Evolutionary conservation across 2,113 vertebrate species (phyloP).

Genomic region (Periophthalmus modestus): DNA sequence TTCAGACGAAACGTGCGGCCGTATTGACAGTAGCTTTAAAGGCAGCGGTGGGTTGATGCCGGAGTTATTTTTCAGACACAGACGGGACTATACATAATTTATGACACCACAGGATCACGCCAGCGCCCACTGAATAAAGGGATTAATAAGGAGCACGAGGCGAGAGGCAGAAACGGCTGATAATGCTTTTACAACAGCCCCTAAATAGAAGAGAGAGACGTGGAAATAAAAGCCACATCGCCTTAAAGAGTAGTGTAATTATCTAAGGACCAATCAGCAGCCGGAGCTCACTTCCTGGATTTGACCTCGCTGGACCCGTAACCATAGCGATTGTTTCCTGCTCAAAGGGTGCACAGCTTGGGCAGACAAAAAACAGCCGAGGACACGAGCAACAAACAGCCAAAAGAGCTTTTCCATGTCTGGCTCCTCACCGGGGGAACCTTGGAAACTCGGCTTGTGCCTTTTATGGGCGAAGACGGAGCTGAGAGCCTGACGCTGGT

Average conservation of each 20-base stretch:
- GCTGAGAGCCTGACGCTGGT: neutral
- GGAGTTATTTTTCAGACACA: slow-evolving; percentile 68
- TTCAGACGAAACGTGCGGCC: slow-evolving; percentile 32
- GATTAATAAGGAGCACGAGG: slow-evolving; percentile 58
- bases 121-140: slow-evolving; percentile 50
- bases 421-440: slow-evolving; percentile 34
- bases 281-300: slow-evolving; percentile 67
- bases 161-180: slow-evolving; percentile 56
- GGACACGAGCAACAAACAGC: slow-evolving; percentile 43
- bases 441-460: slow-evolving; percentile 38
- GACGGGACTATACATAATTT: slow-evolving; percentile 63
- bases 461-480: slow-evolving; percentile 39
- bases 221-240: slow-evolving; percentile 32
- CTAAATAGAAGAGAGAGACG: slow-evolving; percentile 47
- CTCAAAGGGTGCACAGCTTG: slow-evolving; percentile 35
- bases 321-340: slow-evolving; percentile 73
- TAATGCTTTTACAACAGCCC: slow-evolving; percentile 58
- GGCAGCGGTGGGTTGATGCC: slow-evolving; percentile 56
- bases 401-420: slow-evolving; percentile 24
- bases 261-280: slow-evolving; percentile 69
- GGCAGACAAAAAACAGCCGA: slow-evolving; percentile 35
- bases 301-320: slow-evolving; percentile 75
- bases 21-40: slow-evolving; percentile 57
- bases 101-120: slow-evolving; percentile 54
- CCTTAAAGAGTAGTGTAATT: slow-evolving; percentile 76